Conservation (phyloP, 2,113 vertebrate species). For the Daubentonia madagascariensis region DNA sequence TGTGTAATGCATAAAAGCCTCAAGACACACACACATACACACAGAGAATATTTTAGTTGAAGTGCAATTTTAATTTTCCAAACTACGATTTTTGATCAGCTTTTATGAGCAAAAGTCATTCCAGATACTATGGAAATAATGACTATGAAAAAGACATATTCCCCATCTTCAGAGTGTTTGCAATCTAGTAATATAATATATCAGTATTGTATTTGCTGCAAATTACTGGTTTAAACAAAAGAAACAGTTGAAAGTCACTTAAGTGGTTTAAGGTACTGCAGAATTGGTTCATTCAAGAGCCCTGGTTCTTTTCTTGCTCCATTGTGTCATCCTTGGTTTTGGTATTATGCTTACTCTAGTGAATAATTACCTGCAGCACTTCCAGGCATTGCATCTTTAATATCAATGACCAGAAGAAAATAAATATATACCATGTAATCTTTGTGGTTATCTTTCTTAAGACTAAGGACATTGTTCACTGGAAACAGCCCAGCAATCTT, state of each 20-base stretch:
- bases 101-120: not conserved
- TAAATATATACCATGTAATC: not conserved
- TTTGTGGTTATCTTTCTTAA: not conserved
- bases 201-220: not conserved
- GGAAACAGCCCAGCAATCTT: not conserved
- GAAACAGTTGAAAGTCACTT: not conserved
- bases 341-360: not conserved
- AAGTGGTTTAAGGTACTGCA: not conserved
- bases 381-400: not conserved
- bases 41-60: not conserved
- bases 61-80: not conserved
- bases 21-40: rapidly evolving
- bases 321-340: not conserved
- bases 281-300: not conserved
- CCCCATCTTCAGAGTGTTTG: not conserved
- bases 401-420: not conserved
- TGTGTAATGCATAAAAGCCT: not conserved
- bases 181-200: not conserved
- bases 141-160: not conserved
- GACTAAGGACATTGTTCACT: not conserved
- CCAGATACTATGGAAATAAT: not conserved
- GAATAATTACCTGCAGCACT: not conserved
- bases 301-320: not conserved
- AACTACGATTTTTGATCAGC: not conserved
- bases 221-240: not conserved